phyloP scores from a whole-genome alignment of 2,888 invertebrate species.

The Drosophila kuntzei region DNA sequence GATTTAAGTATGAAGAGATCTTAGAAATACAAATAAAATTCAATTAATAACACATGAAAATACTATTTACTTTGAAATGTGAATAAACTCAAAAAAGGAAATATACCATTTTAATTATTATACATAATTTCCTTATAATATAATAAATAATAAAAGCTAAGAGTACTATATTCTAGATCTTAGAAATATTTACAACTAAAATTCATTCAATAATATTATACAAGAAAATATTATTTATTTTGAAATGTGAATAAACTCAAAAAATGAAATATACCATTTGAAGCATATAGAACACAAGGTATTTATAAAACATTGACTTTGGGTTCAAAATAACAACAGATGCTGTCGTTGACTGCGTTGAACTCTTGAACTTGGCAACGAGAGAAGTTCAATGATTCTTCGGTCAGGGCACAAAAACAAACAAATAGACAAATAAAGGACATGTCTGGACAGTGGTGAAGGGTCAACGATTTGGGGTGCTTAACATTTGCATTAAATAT shows the following conservation, averaged over 20 bases:
- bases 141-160: too few relatives aligned
- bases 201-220: too few relatives aligned
- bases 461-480: constrained; percentile 49
- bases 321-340: constrained; percentile 51
- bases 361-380: constrained; percentile 74
- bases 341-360: constrained; percentile 60
- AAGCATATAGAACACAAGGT: background rate
- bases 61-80: background rate
- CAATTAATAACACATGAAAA: too few relatives aligned
- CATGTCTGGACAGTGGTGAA: constrained; percentile 39
- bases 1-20: too few relatives aligned
- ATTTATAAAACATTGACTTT: constrained; percentile 42
- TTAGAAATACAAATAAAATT: too few relatives aligned
- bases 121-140: too few relatives aligned
- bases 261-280: constrained; percentile 3
- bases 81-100: background rate
- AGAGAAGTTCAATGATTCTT: constrained; percentile 70
- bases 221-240: background rate
- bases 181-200: too few relatives aligned
- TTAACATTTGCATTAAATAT: constrained; percentile 52
- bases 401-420: constrained; percentile 29
- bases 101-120: constrained; percentile 8
- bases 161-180: too few relatives aligned
- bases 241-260: background rate
- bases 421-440: constrained; percentile 36